Evolutionary conservation across 2,888 invertebrate species (phyloP).

Genomic region (Toxonevra muliebris): DNA sequence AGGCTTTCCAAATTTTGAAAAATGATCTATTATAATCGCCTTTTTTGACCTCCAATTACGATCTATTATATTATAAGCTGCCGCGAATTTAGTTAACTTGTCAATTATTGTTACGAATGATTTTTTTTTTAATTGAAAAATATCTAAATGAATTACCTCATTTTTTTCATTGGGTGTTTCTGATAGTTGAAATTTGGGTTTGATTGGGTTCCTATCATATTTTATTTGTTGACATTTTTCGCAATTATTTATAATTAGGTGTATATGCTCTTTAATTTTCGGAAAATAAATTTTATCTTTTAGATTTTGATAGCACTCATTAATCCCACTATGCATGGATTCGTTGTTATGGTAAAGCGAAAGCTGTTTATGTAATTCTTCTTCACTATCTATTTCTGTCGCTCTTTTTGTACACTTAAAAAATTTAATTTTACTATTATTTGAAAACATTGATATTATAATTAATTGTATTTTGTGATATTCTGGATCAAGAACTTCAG

Average conservation of each 20-base stretch:
- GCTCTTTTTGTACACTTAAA: background rate
- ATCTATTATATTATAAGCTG: conserved; percentile 22
- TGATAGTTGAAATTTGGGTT: background rate
- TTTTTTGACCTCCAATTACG: conserved; percentile 22
- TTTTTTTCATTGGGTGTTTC: background rate
- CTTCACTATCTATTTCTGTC: conserved; percentile 1
- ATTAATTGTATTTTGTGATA: background rate
- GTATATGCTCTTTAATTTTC: background rate
- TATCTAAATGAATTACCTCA: background rate
- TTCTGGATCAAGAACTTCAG: no score
- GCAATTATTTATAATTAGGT: background rate
- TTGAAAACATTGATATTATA: conserved; percentile 5
- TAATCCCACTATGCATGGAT: no score
- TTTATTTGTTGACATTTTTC: background rate
- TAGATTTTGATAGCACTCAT: no score
- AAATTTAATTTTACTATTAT: background rate
- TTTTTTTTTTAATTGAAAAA: conserved; percentile 3
- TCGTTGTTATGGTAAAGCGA: background rate
- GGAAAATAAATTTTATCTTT: conserved; percentile 14
- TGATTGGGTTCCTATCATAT: background rate
- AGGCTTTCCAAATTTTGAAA: conserved; percentile 36
- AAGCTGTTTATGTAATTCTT: conserved; percentile 7
- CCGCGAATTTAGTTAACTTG: conserved; percentile 12
- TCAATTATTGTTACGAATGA: conserved; percentile 11
- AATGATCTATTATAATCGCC: conserved; percentile 25